Evolutionary conservation across 2,797 vertebrate species (phyloP), one percentile per base, ranked within the genome.

Genomic region (Sebastes hubbsi): DNA sequence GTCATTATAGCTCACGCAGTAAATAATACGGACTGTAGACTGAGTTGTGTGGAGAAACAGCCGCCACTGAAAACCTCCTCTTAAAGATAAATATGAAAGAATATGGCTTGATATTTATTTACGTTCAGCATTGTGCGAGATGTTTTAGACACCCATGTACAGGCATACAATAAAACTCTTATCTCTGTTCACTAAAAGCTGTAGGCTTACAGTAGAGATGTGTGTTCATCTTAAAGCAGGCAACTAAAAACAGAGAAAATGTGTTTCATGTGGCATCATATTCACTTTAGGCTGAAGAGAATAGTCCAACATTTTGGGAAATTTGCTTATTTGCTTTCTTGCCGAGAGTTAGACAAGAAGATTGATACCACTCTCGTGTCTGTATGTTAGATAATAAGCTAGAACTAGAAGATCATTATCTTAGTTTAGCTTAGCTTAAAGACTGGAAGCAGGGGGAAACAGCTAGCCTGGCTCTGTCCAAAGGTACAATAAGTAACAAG

Each of bases 1-100:
- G 88, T 85, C 85, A 81, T 93, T 77, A 16, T 82, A 81, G 81
- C 87, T 93, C 69, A 71, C 73, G 75, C 75, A 79, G 78, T 83
- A 68, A 76, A 79, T 61, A 68, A 54, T 38, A 67, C 76, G 88
- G 76, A 65, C 81, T 87, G 80, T 67, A 52, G 46, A 78, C 66
- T 73, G 72, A 83, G 85, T 72, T 81, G 79, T 63, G 61, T 38
- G 63, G 75, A 88, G 79, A 78, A 74, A 82, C 42, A 72, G 62
- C 72, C 8, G 13, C 74, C 89, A 82, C 67, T 83, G 84, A 86
- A 87, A 61, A 83, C 87, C 75, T 92, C 87, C 83, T 92, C 86
- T 86, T 81, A 80, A 77, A 69, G 59, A 82, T 27, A 13, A 58
- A 52, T 68, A 49, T 70, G 34, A 56, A 68, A 49, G 20, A 75